Evolutionary conservation across 2,888 invertebrate species (phyloP).

Genomic region (Julus scanicus): DNA sequence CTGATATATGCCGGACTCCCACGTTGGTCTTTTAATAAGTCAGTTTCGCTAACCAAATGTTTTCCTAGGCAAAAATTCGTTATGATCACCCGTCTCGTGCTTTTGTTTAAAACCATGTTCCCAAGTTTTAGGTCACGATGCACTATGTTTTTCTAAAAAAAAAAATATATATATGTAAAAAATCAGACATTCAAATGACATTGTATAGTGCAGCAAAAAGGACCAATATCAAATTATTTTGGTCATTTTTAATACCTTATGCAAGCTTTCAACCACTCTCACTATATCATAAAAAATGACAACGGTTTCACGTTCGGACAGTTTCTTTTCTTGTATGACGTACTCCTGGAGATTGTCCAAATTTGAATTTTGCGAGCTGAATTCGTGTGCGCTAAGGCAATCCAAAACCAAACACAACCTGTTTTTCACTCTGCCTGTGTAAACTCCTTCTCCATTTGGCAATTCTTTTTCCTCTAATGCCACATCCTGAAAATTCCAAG

Average conservation of each 20-base stretch:
- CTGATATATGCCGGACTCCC: slow-evolving; percentile 85
- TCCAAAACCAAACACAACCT: slow-evolving; percentile 79
- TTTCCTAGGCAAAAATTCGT: slow-evolving; percentile 83
- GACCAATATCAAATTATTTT: not conserved
- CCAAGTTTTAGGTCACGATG: slow-evolving; percentile 82
- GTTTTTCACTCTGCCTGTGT: slow-evolving; percentile 64
- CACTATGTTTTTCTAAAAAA: slow-evolving; percentile 77
- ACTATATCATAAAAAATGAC: slow-evolving; percentile 80
- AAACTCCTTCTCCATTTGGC: slow-evolving; percentile 62
- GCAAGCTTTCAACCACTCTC: slow-evolving; percentile 77
- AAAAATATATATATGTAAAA: not conserved
- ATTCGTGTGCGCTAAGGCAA: slow-evolving; percentile 78
- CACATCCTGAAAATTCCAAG: slow-evolving; percentile 71
- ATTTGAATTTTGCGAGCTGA: slow-evolving; percentile 67
- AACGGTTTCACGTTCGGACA: slow-evolving; percentile 79
- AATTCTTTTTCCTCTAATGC: slow-evolving; percentile 75
- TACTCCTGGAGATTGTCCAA: slow-evolving; percentile 79
- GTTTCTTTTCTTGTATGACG: slow-evolving; percentile 80
- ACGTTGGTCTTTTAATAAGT: slow-evolving; percentile 78
- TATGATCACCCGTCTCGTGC: slow-evolving; percentile 73
- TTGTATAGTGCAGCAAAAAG: not conserved
- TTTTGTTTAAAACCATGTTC: slow-evolving; percentile 79
- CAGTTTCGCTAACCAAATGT: slow-evolving; percentile 78
- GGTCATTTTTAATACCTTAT: slow-evolving; percentile 70
- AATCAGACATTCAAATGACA: not conserved